Evolutionary conservation across 2,888 invertebrate genomes (phyloP), one percentile per base, ranked within the genome.

Genomic region (Dioctria rufipes): DNA sequence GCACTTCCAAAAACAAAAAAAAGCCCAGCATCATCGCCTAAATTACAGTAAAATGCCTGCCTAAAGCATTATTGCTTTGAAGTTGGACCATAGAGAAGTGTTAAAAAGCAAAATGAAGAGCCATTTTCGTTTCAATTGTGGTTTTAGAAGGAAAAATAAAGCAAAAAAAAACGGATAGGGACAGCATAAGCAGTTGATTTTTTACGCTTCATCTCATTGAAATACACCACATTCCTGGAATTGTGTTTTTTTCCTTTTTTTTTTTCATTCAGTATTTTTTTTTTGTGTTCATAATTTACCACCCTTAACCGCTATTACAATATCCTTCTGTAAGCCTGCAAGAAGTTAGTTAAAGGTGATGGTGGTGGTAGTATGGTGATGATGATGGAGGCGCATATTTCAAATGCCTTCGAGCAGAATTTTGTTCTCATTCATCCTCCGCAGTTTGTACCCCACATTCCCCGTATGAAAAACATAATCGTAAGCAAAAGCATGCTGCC

Each of bases 171-270:
- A 25, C 0, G 25, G 25, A 25, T 0, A 25, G 25, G 25, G 25
- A 2, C 25, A 25, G 25, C 25, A 37, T 40, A 11, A 5, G 11
- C 40, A 69, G 69, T 69, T 69, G 69, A 69, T 54, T 69, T 69
- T 69, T 69, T 69, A 69, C 69, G 69, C 69, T 69, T 69, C 69
- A 69, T 69, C 69, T 69, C 69, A 69, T 69, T 69, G 69, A 69
- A 51, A 69, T 37, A 69, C 54, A 54, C 54, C 69, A 69, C 69
- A 51, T 69, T 69, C 51, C 69, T 49, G 5, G 11, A 51, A 69
- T 69, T 51, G 49, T 51, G 51, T 46, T 51, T 13, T 51, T 69
- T n/a, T 13, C 69, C 11, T 37, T 69, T 25, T 37, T 9, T 69
- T 67, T 67, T 67, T 69, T 69, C 51, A 49, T 49, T 3, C 4